Base-by-base conservation (phyloP, 1,140 invertebrate genomes). In the Drosophila cardini region DNA sequence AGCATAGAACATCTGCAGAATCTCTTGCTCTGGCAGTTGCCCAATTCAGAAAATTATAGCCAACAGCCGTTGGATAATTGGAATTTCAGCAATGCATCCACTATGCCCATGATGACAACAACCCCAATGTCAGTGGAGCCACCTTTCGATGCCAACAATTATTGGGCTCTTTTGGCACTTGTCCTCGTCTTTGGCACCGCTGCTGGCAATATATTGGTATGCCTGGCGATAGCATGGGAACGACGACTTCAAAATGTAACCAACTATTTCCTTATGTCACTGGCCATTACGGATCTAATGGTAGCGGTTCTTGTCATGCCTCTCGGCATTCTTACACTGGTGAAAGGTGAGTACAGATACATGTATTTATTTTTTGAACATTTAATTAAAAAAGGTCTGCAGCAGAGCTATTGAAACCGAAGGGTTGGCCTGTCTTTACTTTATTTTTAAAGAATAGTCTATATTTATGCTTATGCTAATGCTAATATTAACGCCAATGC, bases 181-280 rank as follows among this genome's bases (percentile, higher is more conserved):
- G 93, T 96, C n/a, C 93, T 98, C 40, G 97, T 98, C 18, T 89
- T 98, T 26, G 96, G 96, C 55, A 98, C 98, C 0, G 96, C 97
- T 0, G 95, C 97, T 36, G 98, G 98, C 0, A 99, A 99, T 92
- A 96, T 98, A 15, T 94, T 99, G 15, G 98, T 99, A 7, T 98
- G 98, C 90, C 92, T 98, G 76, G 98, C 98, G 4, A 97, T 99
- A 57, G 95, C 96, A 69, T 95, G 96, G 93, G 97, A 99, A 90
- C 94, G 96, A 30, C 94, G 96, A 11, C 93, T 99, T 62, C 96
- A 99, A 90, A 98, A 98, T 91, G 97, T 99, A 15, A 99, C 98
- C 67, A 99, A 99, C 92, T 98, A 98, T 90, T 98, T 99, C 91
- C 94, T 99, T 61, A 96, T 99, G 94, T 99, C 98, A 10, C 93